These are phyloP conservation scores for Acanthopleura granulata DNA, from an alignment of 2,888 invertebrate species.

Conservation along the genomic window DNA sequence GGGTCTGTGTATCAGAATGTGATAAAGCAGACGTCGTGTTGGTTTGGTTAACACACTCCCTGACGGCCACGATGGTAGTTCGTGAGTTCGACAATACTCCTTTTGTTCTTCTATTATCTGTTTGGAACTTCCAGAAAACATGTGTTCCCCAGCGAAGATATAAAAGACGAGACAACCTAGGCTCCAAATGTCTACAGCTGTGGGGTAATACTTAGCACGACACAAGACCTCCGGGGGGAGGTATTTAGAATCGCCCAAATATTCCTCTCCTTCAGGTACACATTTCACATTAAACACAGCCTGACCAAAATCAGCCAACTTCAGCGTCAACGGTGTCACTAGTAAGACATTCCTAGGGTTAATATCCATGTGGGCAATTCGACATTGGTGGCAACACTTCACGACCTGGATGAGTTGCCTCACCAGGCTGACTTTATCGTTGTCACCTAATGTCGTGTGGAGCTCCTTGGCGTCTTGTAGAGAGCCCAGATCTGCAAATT, in stretches of 20 bases:
- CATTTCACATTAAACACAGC: background rate
- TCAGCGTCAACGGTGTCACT: background rate
- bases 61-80: background rate
- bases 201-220: background rate
- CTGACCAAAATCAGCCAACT: constrained; percentile 13
- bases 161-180: background rate
- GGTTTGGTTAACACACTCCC: background rate
- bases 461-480: background rate
- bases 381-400: background rate
- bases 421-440: background rate
- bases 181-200: constrained; percentile 11
- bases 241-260: background rate
- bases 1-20: no score
- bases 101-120: background rate
- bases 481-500: background rate
- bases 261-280: background rate
- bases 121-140: background rate
- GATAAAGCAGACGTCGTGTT: background rate
- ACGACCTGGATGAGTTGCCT: background rate
- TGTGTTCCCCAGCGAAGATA: background rate
- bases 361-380: background rate
- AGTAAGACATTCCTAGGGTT: constrained; percentile 11
- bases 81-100: background rate
- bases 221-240: background rate
- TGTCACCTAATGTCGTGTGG: background rate